phyloP scores from a whole-genome alignment of 2,797 vertebrate genomes.

The Corythornis leucogaster region DNA sequence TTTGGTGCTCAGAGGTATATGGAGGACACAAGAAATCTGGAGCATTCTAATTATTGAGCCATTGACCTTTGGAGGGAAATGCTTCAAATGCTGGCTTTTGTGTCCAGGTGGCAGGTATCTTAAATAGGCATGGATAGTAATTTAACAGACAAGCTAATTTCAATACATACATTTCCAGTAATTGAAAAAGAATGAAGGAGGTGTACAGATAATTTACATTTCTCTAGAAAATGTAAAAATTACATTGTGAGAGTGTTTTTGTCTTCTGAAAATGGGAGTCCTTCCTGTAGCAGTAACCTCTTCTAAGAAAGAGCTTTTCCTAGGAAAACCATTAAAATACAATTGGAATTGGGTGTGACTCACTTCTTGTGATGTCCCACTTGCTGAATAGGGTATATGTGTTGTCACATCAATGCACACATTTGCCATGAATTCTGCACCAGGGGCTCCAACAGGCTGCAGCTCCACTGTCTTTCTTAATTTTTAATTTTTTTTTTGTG shows the following conservation, averaged over 20 bases:
- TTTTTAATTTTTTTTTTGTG: neutral
- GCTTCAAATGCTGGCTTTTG: neutral
- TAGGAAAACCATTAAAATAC: neutral
- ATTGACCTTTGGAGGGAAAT: neutral
- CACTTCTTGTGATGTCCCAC: neutral
- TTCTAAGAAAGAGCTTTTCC: neutral
- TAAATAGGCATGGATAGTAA: neutral
- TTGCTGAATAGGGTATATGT: neutral
- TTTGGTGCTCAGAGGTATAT: neutral
- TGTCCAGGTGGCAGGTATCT: neutral
- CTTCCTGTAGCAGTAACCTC: neutral
- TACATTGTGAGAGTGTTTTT: neutral
- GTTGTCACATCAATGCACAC: neutral
- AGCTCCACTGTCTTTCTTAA: neutral
- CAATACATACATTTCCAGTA: neutral
- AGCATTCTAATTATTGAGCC: neutral
- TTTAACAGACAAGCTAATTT: neutral
- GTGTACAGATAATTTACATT: neutral
- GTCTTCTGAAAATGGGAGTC: neutral
- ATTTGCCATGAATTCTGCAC: neutral
- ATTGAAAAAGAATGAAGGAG: neutral
- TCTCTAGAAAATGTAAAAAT: neutral
- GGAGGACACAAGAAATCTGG: neutral
- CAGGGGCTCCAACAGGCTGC: neutral
- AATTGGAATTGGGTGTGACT: neutral